Evolutionary conservation across 2,113 vertebrate species (phyloP).

Genomic region (Xiphophorus couchianus): DNA sequence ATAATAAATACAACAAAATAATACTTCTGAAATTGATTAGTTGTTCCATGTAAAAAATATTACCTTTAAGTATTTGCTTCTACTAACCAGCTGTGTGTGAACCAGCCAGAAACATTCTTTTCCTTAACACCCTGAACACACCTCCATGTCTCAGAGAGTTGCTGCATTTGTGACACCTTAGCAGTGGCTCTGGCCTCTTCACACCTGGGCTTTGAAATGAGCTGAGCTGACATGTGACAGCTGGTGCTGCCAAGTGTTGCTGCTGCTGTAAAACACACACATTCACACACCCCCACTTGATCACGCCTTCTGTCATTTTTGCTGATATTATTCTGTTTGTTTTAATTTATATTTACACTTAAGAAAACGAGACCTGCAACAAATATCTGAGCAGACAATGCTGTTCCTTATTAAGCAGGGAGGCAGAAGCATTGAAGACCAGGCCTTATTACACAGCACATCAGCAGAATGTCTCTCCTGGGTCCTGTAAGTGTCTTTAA

Average conservation of each 20-base stretch:
- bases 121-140: neutral
- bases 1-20: no score
- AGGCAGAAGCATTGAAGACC: neutral
- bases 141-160: neutral
- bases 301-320: conserved; percentile 2
- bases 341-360: conserved; percentile 4
- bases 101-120: neutral
- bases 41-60: no score
- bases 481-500: conserved; percentile 25
- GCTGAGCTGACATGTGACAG: conserved; percentile 31
- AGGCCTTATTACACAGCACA: conserved; percentile 25
- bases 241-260: neutral
- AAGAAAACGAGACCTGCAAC: conserved; percentile 1
- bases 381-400: neutral
- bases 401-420: neutral
- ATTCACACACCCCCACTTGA: conserved; percentile 4
- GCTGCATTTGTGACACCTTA: conserved; percentile 15
- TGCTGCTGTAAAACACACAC: neutral
- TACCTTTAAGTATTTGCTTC: neutral
- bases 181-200: conserved; percentile 30
- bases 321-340: neutral
- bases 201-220: conserved; percentile 49
- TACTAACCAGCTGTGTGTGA: conserved; percentile 1
- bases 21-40: no score
- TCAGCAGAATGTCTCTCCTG: conserved; percentile 37